These are phyloP conservation scores for Leptinotarsa defecta DNA, from an alignment of 1,140 invertebrate species.

Conservation along the genomic window DNA sequence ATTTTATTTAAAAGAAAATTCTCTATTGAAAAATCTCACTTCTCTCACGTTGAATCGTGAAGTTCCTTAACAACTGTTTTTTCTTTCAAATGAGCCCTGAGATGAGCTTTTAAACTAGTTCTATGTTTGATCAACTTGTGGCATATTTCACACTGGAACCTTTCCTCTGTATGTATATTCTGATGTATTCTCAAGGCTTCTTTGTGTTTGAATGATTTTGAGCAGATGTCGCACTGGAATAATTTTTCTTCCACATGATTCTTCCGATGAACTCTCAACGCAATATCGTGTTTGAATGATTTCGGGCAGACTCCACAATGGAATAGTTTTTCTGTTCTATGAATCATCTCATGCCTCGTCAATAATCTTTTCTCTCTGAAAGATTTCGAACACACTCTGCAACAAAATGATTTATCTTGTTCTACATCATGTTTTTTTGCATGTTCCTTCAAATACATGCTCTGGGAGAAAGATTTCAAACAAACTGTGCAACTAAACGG, in stretches of 20 bases:
- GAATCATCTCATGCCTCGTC: background rate
- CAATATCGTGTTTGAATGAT: background rate
- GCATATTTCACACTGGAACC: background rate
- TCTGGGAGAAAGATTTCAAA: slow-evolving; percentile 55
- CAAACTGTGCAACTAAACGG: slow-evolving; percentile 60
- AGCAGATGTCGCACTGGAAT: background rate
- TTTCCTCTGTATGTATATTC: background rate
- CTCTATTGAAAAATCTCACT: too few species aligned
- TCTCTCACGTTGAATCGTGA: background rate
- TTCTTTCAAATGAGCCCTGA: background rate
- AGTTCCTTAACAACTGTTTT: background rate
- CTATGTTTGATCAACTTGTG: background rate
- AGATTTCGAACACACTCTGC: slow-evolving; percentile 48
- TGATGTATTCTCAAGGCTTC: background rate
- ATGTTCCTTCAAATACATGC: slow-evolving; percentile 37
- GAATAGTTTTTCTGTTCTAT: background rate
- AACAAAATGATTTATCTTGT: slow-evolving; percentile 67
- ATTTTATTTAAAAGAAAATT: too few species aligned
- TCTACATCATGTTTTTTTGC: slow-evolving; percentile 68
- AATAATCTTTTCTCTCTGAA: slow-evolving; percentile 26
- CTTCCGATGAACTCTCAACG: background rate
- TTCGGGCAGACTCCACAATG: background rate
- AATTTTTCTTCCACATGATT: background rate
- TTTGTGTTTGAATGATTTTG: background rate
- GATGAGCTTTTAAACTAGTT: background rate